Conservation (phyloP, 92 coral and sea anemone species). For the Palythoa caribaeorum region DNA sequence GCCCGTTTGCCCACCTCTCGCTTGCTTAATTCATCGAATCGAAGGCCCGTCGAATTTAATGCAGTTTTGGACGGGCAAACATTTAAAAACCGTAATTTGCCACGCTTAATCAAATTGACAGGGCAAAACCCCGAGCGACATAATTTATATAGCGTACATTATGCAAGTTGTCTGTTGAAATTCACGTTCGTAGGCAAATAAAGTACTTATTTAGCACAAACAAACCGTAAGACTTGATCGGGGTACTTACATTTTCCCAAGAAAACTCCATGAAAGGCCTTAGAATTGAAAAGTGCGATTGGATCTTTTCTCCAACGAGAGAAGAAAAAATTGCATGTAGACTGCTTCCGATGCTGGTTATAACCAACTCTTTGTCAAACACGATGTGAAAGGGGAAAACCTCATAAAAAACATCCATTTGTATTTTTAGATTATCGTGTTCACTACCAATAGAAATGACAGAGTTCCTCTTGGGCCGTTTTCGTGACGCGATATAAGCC, state of each 20-base stretch:
- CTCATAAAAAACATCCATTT: constrained; percentile 87
- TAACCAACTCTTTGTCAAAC: constrained; percentile 76
- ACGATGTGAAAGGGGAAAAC: constrained; percentile 92
- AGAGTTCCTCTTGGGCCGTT: constrained; percentile 81
- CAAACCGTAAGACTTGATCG: background rate
- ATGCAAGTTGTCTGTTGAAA: background rate
- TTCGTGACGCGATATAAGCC: constrained; percentile 76
- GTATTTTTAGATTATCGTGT: constrained; percentile 71
- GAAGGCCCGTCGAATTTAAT: too few species aligned
- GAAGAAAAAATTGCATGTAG: constrained; percentile 65
- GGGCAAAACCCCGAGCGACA: too few species aligned
- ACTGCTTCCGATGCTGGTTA: constrained; percentile 83
- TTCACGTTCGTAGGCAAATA: background rate
- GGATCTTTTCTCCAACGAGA: constrained; percentile 74
- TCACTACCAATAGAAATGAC: constrained; percentile 84
- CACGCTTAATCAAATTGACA: background rate
- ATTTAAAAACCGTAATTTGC: background rate
- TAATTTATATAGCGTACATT: background rate
- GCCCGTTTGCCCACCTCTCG: too few species aligned
- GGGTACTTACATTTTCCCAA: constrained; percentile 87
- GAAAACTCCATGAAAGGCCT: constrained; percentile 86
- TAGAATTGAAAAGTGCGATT: constrained; percentile 67
- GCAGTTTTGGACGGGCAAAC: background rate
- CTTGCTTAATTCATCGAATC: too few species aligned
- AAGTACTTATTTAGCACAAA: constrained; percentile 1